Evolutionary conservation across 2,113 vertebrate species (phyloP), one percentile per base, ranked within the genome.

Genomic region (Mixornis gularis): DNA sequence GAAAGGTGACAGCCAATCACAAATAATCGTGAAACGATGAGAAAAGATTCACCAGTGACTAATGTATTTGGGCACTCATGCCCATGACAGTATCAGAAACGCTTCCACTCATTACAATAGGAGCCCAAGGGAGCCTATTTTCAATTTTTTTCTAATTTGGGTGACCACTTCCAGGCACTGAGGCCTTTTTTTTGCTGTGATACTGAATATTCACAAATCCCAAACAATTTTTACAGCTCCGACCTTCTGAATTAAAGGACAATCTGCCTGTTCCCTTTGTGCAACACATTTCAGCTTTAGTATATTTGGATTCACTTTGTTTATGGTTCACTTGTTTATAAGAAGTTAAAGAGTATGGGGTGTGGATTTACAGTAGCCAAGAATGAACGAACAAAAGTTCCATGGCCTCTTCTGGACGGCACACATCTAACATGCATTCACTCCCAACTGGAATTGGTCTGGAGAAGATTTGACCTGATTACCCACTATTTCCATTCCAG

Each of bases 11-110:
- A 60, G 60, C 17, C 64, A 73, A 82, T 59, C 1, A 4, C 79
- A 92, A 87, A 78, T 60, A 93, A 91, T 6, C 70, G 68, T 73
- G 81, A 85, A 82, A 66, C 0, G 0, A 77, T 65, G 55, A 89
- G 76, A 89, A 92, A 85, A 92, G 84, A 90, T 93, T 63, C 70
- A 78, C 69, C 73, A 52, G 38, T 25, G 60, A 87, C 55, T 91
- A 60, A 71, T 58, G 52, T 55, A 26, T 87, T 84, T 68, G 49
- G 56, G 89, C 86, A 69, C 46, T 79, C 62, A 24, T 76, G 89
- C 69, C 55, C 65, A 30, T 14, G 70, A 65, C 51, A 48, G 70
- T 43, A 91, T 78, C 60, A 85, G 56, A 74, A 86, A 74, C 0
- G 32, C 44, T 83, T 81, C 36, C 55, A 81, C 56, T 38, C 62